Percentiles rank a stretch among this genome's conserved stretches.
These are phyloP conservation scores for Tanytarsus gracilentus DNA, from an alignment of 2,888 invertebrate genomes.

Conservation along the genomic window DNA sequence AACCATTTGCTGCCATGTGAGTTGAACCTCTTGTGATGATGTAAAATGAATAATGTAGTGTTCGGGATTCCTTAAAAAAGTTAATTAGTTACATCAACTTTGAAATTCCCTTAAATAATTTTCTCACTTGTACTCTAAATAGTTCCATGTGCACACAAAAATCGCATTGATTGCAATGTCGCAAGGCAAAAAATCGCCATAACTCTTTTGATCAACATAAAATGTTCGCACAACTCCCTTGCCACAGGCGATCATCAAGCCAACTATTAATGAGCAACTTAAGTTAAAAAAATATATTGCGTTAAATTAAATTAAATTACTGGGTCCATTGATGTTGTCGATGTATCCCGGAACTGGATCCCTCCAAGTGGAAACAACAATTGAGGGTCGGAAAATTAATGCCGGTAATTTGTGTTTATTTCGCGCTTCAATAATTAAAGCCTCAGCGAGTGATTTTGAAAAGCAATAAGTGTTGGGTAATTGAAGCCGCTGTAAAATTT, in stretches of 20 bases:
- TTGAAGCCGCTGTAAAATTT: slow-evolving; percentile 53
- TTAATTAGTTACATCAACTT: slow-evolving; percentile 31
- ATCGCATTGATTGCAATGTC: slow-evolving; percentile 73
- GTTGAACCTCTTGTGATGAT: slow-evolving; percentile 68
- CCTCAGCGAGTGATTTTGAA: slow-evolving; percentile 88
- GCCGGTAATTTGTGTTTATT: slow-evolving; percentile 57
- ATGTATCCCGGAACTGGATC: slow-evolving; percentile 85
- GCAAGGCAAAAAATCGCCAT: slow-evolving; percentile 68
- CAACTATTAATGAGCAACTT: slow-evolving; percentile 30
- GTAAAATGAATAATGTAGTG: slow-evolving; percentile 63
- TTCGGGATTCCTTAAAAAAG: slow-evolving; percentile 45
- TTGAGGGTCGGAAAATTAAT: slow-evolving; percentile 75
- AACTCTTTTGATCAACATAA: slow-evolving; percentile 69
- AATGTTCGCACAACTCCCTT: slow-evolving; percentile 85
- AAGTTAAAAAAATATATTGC: slow-evolving; percentile 37
- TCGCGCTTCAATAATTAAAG: slow-evolving; percentile 69
- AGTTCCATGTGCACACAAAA: slow-evolving; percentile 58
- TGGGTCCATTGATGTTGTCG: slow-evolving; percentile 87
- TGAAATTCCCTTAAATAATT: slow-evolving; percentile 32
- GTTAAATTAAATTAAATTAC: not conserved
- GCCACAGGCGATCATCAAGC: slow-evolving; percentile 51
- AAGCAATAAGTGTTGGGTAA: slow-evolving; percentile 90
- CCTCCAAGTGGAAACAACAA: slow-evolving; percentile 80
- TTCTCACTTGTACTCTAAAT: slow-evolving; percentile 47
- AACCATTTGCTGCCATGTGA: slow-evolving; percentile 84